Percentiles rank a stretch among this genome's conserved stretches.
Evolutionary conservation across 2,797 vertebrate species (phyloP).

Genomic region (Coccyzus lansbergi): DNA sequence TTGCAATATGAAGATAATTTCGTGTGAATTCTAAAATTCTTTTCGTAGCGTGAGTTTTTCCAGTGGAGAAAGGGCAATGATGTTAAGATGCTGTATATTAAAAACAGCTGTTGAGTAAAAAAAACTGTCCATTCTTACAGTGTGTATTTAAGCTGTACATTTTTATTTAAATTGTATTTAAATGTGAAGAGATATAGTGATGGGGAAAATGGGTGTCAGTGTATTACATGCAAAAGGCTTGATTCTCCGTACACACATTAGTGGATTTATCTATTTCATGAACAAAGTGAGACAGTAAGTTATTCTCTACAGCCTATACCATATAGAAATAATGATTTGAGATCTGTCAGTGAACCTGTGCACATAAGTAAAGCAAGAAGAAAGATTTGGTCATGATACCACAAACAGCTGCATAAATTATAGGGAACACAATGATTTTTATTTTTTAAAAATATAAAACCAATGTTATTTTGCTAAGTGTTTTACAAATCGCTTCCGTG

Average conservation of each 20-base stretch:
- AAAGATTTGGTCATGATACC: neutral
- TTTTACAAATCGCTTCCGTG: neutral
- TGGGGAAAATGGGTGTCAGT: neutral
- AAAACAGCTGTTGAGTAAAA: neutral
- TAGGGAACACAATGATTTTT: neutral
- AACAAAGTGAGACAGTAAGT: neutral
- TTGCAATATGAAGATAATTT: neutral
- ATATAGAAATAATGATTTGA: neutral
- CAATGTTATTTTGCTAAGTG: neutral
- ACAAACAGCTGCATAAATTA: neutral
- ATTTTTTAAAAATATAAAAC: neutral
- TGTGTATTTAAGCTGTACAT: neutral
- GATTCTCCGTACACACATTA: neutral
- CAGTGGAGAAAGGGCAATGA: neutral
- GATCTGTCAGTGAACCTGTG: neutral
- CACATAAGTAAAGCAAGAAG: neutral
- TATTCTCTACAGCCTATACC: neutral
- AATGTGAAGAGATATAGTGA: neutral
- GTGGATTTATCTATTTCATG: neutral
- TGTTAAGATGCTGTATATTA: neutral
- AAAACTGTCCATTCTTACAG: fast-evolving
- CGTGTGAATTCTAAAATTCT: neutral
- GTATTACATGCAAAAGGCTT: neutral
- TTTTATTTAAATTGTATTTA: neutral
- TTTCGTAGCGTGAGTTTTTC: neutral